Evolutionary conservation across 2,113 vertebrate genomes (phyloP), one percentile per base, ranked within the genome.

Genomic region (Coryphaenoides rupestris): DNA sequence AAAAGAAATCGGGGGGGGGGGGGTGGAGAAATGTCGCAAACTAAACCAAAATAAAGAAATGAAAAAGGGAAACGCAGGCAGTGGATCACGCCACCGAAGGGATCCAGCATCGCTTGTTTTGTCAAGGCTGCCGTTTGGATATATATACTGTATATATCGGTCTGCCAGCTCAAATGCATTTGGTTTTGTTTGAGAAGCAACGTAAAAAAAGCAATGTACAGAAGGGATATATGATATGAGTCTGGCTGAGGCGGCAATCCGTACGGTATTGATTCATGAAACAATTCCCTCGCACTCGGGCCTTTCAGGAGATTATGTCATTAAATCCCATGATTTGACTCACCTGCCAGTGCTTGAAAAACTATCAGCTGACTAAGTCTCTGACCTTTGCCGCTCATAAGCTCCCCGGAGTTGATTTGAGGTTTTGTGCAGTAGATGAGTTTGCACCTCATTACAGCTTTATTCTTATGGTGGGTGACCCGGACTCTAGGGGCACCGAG

Each of bases 141-240:
- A 66, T 61, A n/a, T n/a, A n/a, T n/a, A n/a, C n/a, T n/a, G n/a
- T n/a, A n/a, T n/a, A n/a, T n/a, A 49, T 55, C 24, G 62, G 4
- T 21, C 46, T 62, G 58, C 60, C 65, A 45, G 62, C 59, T 52
- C 16, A 65, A 69, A 74, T 76, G n/a, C 72, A 77, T 79, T 52
- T 62, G 28, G 66, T 69, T 72, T 73, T n/a, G 72, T 72, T 74
- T 69, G 71, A 68, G 33, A 40, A 40, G 33, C 33, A 40, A 12
- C 13, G 5, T n/a, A n/a, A n/a, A n/a, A 69, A 71, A 75, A n/a
- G 47, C 60, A 74, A 21, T 14, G 9, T 3, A 17, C 56, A 74
- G 81, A 80, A 66, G 62, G 72, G n/a, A 80, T 68, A 23, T 67
- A 69, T 58, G 24, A 60, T 80, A 60, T 74, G 80, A 54, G 65